phyloP scores from a whole-genome alignment of 1,140 invertebrate genomes.

The Dendrolimus punctatus region DNA sequence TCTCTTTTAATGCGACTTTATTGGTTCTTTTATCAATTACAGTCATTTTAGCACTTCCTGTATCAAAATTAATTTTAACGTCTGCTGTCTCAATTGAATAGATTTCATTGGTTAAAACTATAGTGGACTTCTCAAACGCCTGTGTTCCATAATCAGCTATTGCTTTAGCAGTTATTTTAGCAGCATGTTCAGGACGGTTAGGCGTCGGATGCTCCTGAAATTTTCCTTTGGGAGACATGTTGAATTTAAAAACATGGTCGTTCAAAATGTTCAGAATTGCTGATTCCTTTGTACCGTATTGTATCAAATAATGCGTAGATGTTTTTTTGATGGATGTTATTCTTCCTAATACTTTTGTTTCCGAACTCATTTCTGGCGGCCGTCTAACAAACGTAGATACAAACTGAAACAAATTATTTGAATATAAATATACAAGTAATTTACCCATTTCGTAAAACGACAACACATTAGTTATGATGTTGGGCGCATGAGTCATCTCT shows the following conservation, averaged over 20 bases:
- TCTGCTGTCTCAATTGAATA: conserved; percentile 38
- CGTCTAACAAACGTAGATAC: background rate
- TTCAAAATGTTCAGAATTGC: conserved; percentile 43
- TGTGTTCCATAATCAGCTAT: conserved; percentile 34
- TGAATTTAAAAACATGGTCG: conserved; percentile 51
- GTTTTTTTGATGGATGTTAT: conserved; percentile 34
- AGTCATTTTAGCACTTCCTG: conserved; percentile 35
- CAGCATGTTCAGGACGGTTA: conserved; percentile 33
- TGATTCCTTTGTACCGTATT: conserved; percentile 36
- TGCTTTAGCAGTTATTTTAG: conserved; percentile 44
- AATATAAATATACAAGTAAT: no score
- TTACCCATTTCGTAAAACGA: no score
- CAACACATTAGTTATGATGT: no score
- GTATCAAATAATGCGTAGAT: conserved; percentile 29
- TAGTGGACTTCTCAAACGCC: conserved; percentile 32
- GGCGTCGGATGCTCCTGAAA: conserved; percentile 51
- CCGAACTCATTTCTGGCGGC: background rate
- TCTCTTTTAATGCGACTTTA: conserved; percentile 39
- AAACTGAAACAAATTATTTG: no score
- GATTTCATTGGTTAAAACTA: conserved; percentile 23
- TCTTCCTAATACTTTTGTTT: conserved; percentile 18
- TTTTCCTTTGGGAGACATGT: conserved; percentile 39
- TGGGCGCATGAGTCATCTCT: no score
- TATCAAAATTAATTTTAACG: conserved; percentile 47
- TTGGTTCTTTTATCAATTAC: conserved; percentile 36